phyloP scores from a whole-genome alignment of 2,797 vertebrate species.

The Telmatherina bonti region DNA sequence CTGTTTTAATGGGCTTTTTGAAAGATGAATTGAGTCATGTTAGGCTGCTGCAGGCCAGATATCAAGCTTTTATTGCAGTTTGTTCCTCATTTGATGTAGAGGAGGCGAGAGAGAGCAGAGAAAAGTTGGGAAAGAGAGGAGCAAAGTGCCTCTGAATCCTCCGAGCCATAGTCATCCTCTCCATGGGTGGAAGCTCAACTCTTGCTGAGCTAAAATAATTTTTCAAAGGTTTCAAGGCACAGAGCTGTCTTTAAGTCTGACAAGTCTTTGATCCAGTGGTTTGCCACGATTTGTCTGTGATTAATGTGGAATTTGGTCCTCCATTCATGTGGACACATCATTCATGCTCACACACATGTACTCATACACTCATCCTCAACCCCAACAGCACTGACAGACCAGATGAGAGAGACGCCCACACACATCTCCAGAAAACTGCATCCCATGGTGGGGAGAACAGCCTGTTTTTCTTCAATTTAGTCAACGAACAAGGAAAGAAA shows the following conservation, averaged over 20 bases:
- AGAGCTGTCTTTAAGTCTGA: constrained; percentile 59
- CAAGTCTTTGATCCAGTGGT: constrained; percentile 73
- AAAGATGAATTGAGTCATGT: constrained; percentile 69
- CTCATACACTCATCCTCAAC: not conserved
- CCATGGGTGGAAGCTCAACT: constrained; percentile 54
- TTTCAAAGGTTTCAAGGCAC: constrained; percentile 52
- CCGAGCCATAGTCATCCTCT: constrained; percentile 48
- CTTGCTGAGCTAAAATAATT: constrained; percentile 53
- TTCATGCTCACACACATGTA: constrained; percentile 10
- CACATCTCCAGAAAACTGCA: constrained; percentile 43
- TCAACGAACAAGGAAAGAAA: constrained; percentile 38
- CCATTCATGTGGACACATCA: constrained; percentile 54
- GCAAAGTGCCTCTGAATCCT: constrained; percentile 38
- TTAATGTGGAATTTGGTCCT: constrained; percentile 71
- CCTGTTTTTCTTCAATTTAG: constrained; percentile 40
- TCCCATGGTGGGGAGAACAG: constrained; percentile 18
- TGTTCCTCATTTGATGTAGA: constrained; percentile 59
- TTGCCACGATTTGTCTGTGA: constrained; percentile 71
- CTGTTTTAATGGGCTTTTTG: constrained; percentile 70
- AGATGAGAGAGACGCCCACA: constrained; percentile 36
- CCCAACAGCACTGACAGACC: constrained; percentile 44
- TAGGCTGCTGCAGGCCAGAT: constrained; percentile 61
- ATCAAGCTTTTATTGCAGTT: constrained; percentile 67
- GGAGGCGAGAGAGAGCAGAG: constrained; percentile 12
- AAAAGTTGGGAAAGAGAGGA: constrained; percentile 16